Evolutionary conservation across 2,888 invertebrate species (phyloP).

Genomic region (Chaetoderma sp.): DNA sequence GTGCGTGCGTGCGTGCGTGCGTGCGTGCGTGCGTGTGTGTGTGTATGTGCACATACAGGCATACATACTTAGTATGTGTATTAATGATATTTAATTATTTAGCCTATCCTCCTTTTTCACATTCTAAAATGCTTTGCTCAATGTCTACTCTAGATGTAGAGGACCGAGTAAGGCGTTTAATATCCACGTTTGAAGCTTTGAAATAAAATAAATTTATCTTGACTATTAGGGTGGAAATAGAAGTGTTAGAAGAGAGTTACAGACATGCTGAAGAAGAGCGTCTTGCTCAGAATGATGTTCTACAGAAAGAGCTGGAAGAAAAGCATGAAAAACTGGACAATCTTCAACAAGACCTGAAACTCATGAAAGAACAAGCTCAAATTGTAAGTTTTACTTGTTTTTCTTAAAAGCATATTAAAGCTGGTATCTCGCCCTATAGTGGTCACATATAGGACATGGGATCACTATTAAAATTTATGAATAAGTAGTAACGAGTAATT

Average conservation of each 20-base stretch:
- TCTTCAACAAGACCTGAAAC: conserved; percentile 39
- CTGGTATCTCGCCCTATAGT: not conserved
- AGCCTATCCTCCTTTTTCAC: conserved; percentile 1
- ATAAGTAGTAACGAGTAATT: too few relatives aligned
- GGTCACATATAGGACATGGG: too few relatives aligned
- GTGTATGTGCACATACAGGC: too few relatives aligned
- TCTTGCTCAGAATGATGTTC: conserved; percentile 73
- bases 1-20: too few relatives aligned
- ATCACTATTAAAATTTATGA: too few relatives aligned
- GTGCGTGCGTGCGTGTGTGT: too few relatives aligned
- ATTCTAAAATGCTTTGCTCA: not conserved
- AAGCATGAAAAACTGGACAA: conserved; percentile 47
- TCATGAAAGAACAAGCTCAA: conserved; percentile 27
- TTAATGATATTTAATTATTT: too few relatives aligned
- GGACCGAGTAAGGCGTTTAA: too few relatives aligned
- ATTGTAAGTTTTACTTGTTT: conserved; percentile 13
- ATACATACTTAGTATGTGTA: too few relatives aligned
- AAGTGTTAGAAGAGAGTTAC: conserved; percentile 55
- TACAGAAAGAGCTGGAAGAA: conserved; percentile 51
- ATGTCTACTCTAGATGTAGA: not conserved
- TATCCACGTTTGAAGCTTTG: too few relatives aligned
- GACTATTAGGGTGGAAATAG: conserved; percentile 49
- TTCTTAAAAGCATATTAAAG: not conserved
- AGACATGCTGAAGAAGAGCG: conserved; percentile 72
- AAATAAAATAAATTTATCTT: not conserved